Evolutionary conservation across 2,113 vertebrate genomes (phyloP).

Genomic region (Pica pica): DNA sequence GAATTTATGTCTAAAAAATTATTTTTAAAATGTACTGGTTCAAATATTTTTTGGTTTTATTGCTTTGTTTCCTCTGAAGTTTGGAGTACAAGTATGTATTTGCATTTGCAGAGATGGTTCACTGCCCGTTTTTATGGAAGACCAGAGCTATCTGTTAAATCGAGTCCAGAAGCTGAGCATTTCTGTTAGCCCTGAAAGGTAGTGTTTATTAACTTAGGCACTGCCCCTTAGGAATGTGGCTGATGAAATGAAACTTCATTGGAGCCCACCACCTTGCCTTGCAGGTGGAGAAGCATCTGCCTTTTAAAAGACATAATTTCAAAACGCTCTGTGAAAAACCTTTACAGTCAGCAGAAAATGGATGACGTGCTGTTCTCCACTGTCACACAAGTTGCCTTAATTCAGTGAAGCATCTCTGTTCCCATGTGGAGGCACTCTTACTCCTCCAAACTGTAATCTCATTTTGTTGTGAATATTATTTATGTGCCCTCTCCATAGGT

Average conservation of each 20-base stretch:
- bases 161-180: background rate
- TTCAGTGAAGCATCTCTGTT: background rate
- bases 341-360: background rate
- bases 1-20: background rate
- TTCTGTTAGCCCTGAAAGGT: background rate
- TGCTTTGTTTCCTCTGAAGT: background rate
- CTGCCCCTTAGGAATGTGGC: background rate
- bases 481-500: background rate
- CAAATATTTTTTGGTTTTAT: background rate
- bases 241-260: background rate
- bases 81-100: background rate
- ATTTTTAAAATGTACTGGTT: background rate
- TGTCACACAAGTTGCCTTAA: background rate
- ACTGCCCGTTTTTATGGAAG: background rate
- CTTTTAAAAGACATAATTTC: background rate
- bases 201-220: background rate
- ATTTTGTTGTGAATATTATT: constrained; percentile 10
- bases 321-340: background rate
- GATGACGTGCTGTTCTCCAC: background rate
- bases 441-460: constrained; percentile 26
- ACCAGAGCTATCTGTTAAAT: background rate
- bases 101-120: background rate
- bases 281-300: background rate
- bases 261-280: background rate
- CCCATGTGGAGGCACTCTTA: constrained; percentile 58